phyloP scores from a whole-genome alignment of 2,888 invertebrate species.

The Cosmia trapezina region DNA sequence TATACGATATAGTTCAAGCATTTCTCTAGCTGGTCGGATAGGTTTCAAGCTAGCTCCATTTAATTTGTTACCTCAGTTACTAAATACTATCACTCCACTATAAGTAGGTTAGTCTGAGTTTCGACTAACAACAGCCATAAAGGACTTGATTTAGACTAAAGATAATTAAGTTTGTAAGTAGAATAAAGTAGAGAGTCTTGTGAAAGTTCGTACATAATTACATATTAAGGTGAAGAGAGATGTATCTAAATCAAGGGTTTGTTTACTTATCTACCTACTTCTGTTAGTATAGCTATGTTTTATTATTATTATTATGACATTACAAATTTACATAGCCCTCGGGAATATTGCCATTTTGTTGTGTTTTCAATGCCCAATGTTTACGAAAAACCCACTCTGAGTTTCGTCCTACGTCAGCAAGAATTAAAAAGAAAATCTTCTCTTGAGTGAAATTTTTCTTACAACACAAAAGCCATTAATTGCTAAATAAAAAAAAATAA shows the following conservation, averaged over 20 bases:
- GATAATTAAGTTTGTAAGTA: slow-evolving; percentile 52
- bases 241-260: slow-evolving; percentile 5
- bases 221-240: not conserved
- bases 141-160: slow-evolving; percentile 53
- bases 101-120: slow-evolving; percentile 35
- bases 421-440: not conserved
- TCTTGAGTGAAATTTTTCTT: not conserved
- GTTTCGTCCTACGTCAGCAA: too few species aligned
- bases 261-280: slow-evolving; percentile 15
- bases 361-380: not conserved
- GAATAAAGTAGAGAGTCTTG: slow-evolving; percentile 25
- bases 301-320: not conserved
- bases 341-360: not conserved
- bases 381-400: too few species aligned
- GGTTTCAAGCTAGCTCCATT: slow-evolving; percentile 22
- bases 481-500: slow-evolving; percentile 19
- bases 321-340: not conserved
- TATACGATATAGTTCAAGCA: slow-evolving; percentile 13
- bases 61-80: slow-evolving; percentile 41
- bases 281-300: not conserved
- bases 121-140: slow-evolving; percentile 24
- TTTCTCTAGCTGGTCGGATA: not conserved
- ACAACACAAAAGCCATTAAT: slow-evolving; percentile 6
- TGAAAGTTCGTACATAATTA: slow-evolving; percentile 40
- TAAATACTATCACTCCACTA: slow-evolving; percentile 37